phyloP scores from a whole-genome alignment of 2,888 invertebrate species.

The Melikaiella ostensackeni region DNA sequence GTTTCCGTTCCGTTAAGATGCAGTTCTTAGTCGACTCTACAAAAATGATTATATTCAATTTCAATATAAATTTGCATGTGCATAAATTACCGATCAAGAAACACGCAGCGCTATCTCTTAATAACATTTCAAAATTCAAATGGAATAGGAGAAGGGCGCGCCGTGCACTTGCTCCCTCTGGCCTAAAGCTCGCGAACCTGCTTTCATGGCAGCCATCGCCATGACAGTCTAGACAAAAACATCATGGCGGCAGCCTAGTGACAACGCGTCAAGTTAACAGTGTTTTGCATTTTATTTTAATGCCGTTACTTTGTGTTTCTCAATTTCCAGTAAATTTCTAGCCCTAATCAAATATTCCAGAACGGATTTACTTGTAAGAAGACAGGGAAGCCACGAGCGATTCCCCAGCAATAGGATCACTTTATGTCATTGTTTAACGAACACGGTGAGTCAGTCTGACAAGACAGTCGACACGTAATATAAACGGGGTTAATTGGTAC shows the following conservation, averaged over 20 bases:
- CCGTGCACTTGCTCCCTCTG: constrained; percentile 51
- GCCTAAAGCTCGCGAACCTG: constrained; percentile 42
- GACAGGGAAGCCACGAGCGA: constrained; percentile 5
- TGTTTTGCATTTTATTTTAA: constrained; percentile 66
- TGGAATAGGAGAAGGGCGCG: constrained; percentile 9
- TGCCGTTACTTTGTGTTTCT: constrained; percentile 58
- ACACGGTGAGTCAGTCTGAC: constrained; percentile 65
- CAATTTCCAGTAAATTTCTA: constrained; percentile 34
- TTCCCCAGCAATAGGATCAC: constrained; percentile 47
- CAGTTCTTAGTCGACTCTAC: no score
- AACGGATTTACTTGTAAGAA: background rate
- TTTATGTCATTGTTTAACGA: constrained; percentile 63
- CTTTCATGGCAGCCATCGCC: constrained; percentile 48
- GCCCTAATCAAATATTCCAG: constrained; percentile 21
- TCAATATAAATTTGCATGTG: background rate
- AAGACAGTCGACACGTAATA: constrained; percentile 51
- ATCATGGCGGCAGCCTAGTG: constrained; percentile 74
- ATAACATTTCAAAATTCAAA: background rate
- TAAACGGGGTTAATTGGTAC: constrained; percentile 68
- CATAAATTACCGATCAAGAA: background rate
- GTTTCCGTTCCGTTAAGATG: no score
- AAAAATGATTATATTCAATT: background rate
- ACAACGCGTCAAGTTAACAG: constrained; percentile 70
- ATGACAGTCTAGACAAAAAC: constrained; percentile 59
- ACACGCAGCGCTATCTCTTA: background rate